Evolutionary conservation across 2,113 vertebrate genomes (phyloP).

Genomic region (Thomomys bottae): DNA sequence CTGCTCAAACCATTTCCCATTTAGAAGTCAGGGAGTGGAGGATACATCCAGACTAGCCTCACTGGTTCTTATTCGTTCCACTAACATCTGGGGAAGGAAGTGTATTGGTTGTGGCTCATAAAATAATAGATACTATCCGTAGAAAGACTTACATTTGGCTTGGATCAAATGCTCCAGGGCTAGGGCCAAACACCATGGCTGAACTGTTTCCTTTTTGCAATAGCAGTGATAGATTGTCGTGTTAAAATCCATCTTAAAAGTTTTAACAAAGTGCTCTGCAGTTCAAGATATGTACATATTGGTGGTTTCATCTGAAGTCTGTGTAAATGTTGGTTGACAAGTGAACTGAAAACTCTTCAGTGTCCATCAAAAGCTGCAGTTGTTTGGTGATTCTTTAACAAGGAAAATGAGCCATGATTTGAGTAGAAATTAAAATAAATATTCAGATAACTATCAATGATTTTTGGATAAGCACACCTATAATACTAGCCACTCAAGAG

Average conservation of each 20-base stretch:
- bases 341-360: neutral
- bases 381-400: conserved; percentile 10
- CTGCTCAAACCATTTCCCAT: conserved; percentile 42
- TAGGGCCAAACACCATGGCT: conserved; percentile 54
- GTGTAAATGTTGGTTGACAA: neutral
- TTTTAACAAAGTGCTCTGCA: conserved; percentile 20
- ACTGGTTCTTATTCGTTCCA: conserved; percentile 72
- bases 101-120: conserved; percentile 70
- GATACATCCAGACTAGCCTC: conserved; percentile 61
- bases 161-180: conserved; percentile 71
- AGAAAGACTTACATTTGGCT: conserved; percentile 72
- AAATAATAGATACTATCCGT: conserved; percentile 68
- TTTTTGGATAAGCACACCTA: too few relatives aligned
- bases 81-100: conserved; percentile 43
- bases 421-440: conserved; percentile 38
- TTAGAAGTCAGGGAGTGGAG: conserved; percentile 19
- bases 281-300: neutral
- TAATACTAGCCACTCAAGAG: too few relatives aligned
- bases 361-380: neutral
- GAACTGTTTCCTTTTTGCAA: conserved; percentile 68
- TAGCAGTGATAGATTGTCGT: conserved; percentile 68
- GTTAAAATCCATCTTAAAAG: conserved; percentile 55
- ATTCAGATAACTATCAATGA: neutral
- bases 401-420: neutral
- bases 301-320: neutral